These are phyloP conservation scores for Desoria tigrina DNA, from an alignment of 2,888 invertebrate genomes.

Conservation along the genomic window DNA sequence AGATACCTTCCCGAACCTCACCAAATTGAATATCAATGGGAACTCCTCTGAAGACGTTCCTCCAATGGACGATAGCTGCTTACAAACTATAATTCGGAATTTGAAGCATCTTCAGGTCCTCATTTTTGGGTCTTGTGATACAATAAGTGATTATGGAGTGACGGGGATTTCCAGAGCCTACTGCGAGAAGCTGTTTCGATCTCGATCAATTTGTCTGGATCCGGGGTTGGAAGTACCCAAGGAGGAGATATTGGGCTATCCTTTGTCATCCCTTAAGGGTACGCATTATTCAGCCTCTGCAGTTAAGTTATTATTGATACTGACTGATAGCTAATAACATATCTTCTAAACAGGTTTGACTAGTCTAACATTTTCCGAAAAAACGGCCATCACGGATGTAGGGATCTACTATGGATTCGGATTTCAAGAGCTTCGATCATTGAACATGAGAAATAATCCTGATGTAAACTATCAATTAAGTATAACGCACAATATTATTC, in stretches of 20 bases:
- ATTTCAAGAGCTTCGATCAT: conserved; percentile 28
- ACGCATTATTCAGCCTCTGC: too few species aligned
- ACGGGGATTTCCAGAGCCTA: conserved; percentile 29
- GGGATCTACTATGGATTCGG: conserved; percentile 36
- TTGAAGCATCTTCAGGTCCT: conserved; percentile 26
- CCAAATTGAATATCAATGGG: conserved; percentile 29
- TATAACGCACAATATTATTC: background rate
- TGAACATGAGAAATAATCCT: conserved; percentile 32
- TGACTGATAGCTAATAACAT: background rate
- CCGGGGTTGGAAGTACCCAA: conserved; percentile 26
- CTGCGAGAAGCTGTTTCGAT: conserved; percentile 32
- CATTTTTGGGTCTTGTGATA: conserved; percentile 24
- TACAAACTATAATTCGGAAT: conserved; percentile 31
- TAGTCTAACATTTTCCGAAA: conserved; percentile 28
- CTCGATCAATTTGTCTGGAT: conserved; percentile 34
- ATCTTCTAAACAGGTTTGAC: conserved; percentile 28
- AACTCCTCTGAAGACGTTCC: conserved; percentile 21
- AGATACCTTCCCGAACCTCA: conserved; percentile 31
- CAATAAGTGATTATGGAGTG: conserved; percentile 35
- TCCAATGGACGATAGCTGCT: conserved; percentile 27
- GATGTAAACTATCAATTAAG: too few species aligned
- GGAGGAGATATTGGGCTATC: conserved; percentile 29
- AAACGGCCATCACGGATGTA: conserved; percentile 32
- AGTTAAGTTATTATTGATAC: conserved; percentile 3
- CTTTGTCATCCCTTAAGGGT: conserved; percentile 28